These are phyloP conservation scores for Campoletis raptor DNA, from an alignment of 2,888 invertebrate genomes.

Conservation along the genomic window DNA sequence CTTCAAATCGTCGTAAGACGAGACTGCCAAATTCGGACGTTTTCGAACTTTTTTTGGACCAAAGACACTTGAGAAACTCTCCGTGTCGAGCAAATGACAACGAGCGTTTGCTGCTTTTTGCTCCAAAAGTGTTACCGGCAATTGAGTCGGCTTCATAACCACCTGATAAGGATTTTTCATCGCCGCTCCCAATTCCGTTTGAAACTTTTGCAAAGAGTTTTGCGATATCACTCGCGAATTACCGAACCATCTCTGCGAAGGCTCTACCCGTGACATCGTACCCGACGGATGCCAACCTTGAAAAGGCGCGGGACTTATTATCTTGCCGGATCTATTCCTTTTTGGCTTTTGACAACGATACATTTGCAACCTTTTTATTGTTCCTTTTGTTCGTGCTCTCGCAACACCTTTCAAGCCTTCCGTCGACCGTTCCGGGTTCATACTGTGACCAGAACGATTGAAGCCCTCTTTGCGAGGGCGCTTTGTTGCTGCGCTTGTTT, in stretches of 20 bases:
- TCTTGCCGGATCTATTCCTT: constrained; percentile 95
- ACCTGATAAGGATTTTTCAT: constrained; percentile 99
- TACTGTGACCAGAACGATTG: constrained; percentile 95
- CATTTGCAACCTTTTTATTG: constrained; percentile 99
- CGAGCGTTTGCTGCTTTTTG: constrained; percentile 95
- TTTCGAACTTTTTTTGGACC: constrained; percentile 97
- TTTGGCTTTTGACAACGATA: constrained; percentile 99
- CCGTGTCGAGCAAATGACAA: constrained; percentile 98
- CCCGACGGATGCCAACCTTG: constrained; percentile 96
- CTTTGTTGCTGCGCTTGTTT: constrained; percentile 90
- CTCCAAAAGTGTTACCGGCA: constrained; percentile 97
- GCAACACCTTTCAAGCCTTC: constrained; percentile 94
- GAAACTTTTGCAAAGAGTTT: constrained; percentile 94
- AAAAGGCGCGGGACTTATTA: constrained; percentile 97
- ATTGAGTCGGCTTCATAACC: constrained; percentile 97
- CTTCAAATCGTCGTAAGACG: constrained; percentile 92
- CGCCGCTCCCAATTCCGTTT: constrained; percentile 97
- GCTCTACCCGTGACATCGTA: constrained; percentile 97
- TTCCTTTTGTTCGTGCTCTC: constrained; percentile 94
- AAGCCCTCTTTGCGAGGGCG: constrained; percentile 92
- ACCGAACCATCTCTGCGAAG: constrained; percentile 99
- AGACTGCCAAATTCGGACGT: constrained; percentile 91
- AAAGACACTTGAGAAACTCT: constrained; percentile 97
- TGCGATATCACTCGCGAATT: constrained; percentile 99
- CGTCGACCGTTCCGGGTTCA: constrained; percentile 96